A percentile compares a stretch with the other conserved stretches of the same genome.
phyloP scores from a whole-genome alignment of 2,888 invertebrate species.

The Malachius bipustulatus region DNA sequence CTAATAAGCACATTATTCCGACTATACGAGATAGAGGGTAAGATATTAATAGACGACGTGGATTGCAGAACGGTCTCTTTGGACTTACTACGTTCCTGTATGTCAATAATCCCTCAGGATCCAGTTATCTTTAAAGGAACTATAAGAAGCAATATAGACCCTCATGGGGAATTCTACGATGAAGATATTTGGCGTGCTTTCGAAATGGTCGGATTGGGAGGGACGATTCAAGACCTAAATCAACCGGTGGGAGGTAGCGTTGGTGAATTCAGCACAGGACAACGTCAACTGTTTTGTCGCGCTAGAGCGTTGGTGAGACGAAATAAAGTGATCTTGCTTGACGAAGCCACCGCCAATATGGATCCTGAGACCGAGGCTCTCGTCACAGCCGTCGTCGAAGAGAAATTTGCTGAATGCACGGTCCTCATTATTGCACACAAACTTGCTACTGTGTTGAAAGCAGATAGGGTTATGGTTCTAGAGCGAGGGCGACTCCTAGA shows the following conservation, averaged over 20 bases:
- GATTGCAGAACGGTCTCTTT: conserved; percentile 61
- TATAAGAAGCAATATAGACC: too few relatives aligned
- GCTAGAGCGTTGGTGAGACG: conserved; percentile 40
- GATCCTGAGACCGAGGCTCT: conserved; percentile 40
- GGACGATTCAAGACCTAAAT: too few relatives aligned
- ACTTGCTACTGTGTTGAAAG: conserved; percentile 42
- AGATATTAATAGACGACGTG: conserved; percentile 72
- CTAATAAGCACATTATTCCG: conserved; percentile 73
- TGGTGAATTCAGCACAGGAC: conserved; percentile 37
- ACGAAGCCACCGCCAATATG: too few relatives aligned
- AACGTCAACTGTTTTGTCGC: conserved; percentile 43
- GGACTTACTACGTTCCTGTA: too few relatives aligned
- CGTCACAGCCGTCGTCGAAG: conserved; percentile 39
- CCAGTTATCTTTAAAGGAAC: too few relatives aligned
- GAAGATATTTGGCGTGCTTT: too few relatives aligned
- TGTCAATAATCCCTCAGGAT: too few relatives aligned
- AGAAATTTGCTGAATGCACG: conserved; percentile 38
- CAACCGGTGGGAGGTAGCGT: too few relatives aligned
- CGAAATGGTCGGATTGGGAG: too few relatives aligned
- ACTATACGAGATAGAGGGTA: conserved; percentile 62
- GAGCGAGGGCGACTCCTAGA: conserved; percentile 34
- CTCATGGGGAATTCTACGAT: too few relatives aligned
- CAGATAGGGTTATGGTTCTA: conserved; percentile 40
- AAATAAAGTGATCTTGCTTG: conserved; percentile 41
- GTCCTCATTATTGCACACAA: conserved; percentile 36